Evolutionary conservation across 1,140 invertebrate species (phyloP).

Genomic region (Tribolium castaneum): DNA sequence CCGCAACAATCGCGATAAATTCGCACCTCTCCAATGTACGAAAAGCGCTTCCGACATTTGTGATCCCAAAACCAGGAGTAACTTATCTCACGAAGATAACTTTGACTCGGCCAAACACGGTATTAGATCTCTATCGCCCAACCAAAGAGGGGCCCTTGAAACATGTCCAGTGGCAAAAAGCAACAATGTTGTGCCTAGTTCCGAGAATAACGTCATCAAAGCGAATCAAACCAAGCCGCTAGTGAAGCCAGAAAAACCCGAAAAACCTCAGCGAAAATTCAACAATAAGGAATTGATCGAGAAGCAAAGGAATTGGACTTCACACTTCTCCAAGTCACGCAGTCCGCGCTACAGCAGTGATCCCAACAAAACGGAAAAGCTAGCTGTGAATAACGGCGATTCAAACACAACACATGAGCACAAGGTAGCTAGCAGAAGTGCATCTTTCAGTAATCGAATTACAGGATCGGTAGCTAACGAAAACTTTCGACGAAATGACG

Average conservation of each 20-base stretch:
- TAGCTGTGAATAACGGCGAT: constrained; percentile 60
- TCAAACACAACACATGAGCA: constrained; percentile 62
- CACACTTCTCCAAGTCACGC: constrained; percentile 84
- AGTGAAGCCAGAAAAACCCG: constrained; percentile 78
- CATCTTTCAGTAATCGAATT: constrained; percentile 64
- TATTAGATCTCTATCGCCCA: neutral
- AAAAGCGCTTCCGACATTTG: constrained; percentile 62
- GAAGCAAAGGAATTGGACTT: constrained; percentile 91
- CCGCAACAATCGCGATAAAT: constrained; percentile 45
- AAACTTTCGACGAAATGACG: constrained; percentile 49
- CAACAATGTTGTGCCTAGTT: constrained; percentile 38
- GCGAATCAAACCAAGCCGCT: constrained; percentile 63
- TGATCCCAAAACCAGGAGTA: constrained; percentile 57
- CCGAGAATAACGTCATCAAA: constrained; percentile 51
- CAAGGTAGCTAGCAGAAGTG: constrained; percentile 63
- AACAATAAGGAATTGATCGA: constrained; percentile 88
- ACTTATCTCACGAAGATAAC: constrained; percentile 45
- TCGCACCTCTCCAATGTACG: constrained; percentile 59
- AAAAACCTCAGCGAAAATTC: constrained; percentile 84
- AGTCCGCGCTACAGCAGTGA: constrained; percentile 73
- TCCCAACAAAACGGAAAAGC: constrained; percentile 66
- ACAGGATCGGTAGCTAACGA: constrained; percentile 65
- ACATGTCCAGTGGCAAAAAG: neutral
- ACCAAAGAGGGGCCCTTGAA: neutral
- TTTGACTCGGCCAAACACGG: neutral